These are phyloP conservation scores for Pomatostomus ruficeps DNA, from an alignment of 2,113 vertebrate species.

Conservation along the genomic window DNA sequence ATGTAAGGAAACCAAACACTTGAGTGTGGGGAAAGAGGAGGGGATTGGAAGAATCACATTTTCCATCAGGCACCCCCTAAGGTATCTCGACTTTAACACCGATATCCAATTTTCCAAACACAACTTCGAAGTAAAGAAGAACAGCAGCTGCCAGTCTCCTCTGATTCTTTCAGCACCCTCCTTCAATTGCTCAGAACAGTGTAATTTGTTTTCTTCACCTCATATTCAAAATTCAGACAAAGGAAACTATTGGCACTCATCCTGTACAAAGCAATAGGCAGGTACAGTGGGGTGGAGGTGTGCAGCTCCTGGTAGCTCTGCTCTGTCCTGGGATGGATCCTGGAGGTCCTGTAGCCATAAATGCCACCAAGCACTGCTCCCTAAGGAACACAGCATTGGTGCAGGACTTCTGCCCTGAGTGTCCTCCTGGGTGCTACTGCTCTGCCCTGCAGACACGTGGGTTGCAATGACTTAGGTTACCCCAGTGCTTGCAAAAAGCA, in stretches of 20 bases:
- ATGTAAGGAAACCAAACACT: background rate
- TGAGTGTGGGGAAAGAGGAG: background rate
- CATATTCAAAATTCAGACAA: background rate
- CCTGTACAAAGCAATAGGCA: background rate
- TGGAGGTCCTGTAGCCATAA: background rate
- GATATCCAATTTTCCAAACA: background rate
- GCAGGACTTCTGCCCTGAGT: background rate
- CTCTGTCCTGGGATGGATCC: fast-evolving
- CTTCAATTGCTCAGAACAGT: background rate
- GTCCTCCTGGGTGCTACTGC: background rate
- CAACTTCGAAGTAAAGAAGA: background rate
- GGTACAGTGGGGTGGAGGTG: background rate
- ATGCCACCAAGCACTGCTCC: background rate
- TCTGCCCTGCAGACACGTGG: background rate
- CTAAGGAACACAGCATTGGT: background rate
- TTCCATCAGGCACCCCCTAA: background rate
- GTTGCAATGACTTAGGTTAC: background rate
- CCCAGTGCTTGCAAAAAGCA: background rate
- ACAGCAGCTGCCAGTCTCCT: background rate
- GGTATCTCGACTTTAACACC: fast-evolving
- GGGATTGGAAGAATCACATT: background rate
- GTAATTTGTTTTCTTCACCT: background rate
- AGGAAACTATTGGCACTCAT: background rate
- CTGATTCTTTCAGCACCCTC: background rate
- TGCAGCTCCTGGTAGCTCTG: background rate